Evolutionary conservation across 2,797 vertebrate genomes (phyloP).

Genomic region (Chloroceryle amazona): DNA sequence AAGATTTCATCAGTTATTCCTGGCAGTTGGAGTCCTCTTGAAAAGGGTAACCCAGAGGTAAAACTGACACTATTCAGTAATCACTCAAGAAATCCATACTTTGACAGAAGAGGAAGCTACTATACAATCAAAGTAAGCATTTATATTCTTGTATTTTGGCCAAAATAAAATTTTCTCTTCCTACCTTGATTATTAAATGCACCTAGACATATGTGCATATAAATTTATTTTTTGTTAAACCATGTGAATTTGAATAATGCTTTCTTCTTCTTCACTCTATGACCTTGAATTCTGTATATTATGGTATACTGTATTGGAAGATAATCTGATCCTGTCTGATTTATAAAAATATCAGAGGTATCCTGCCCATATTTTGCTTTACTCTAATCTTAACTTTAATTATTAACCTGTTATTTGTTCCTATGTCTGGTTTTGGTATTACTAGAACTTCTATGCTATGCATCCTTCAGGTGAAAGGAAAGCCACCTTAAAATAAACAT

Average conservation of each 20-base stretch:
- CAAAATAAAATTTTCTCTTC: slow-evolving; percentile 24
- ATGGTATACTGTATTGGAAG: background rate
- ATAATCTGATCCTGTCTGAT: background rate
- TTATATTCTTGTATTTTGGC: slow-evolving; percentile 44
- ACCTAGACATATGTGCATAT: background rate
- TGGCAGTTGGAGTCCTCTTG: slow-evolving; percentile 50
- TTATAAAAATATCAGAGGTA: background rate
- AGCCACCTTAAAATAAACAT: background rate
- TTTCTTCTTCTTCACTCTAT: background rate
- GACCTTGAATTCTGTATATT: background rate
- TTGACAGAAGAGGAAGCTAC: slow-evolving; percentile 65
- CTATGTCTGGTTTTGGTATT: background rate
- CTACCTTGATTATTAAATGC: background rate
- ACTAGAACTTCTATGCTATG: background rate
- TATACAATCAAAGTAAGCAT: slow-evolving; percentile 70
- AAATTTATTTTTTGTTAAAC: background rate
- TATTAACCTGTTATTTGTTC: background rate
- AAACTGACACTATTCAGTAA: slow-evolving; percentile 59
- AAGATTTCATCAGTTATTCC: slow-evolving; percentile 66
- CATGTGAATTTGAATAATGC: background rate
- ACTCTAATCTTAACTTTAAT: background rate
- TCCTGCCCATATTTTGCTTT: background rate
- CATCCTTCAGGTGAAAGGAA: background rate
- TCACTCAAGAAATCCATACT: slow-evolving; percentile 56
- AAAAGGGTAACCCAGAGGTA: slow-evolving; percentile 58